phyloP scores from a whole-genome alignment of 2,797 vertebrate species.

The Amblyopsis hoosieri region DNA sequence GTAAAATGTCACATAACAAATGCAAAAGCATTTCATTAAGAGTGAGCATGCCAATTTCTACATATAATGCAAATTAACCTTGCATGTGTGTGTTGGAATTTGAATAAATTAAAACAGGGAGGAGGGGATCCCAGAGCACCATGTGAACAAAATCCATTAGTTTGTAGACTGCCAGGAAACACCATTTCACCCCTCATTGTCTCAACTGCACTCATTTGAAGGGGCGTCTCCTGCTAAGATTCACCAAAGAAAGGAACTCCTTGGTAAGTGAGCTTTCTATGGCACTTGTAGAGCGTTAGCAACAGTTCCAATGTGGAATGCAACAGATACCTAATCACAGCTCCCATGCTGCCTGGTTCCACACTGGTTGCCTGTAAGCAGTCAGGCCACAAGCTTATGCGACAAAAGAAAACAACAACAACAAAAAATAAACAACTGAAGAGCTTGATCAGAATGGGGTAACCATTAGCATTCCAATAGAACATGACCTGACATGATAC shows the following conservation, averaged over 20 bases:
- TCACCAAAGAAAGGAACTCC: conserved; percentile 15
- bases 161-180: conserved; percentile 29
- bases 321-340: conserved; percentile 39
- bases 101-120: conserved; percentile 3
- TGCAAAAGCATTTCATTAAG: not conserved
- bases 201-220: conserved; percentile 34
- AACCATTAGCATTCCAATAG: conserved; percentile 74
- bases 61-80: not conserved
- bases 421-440: conserved; percentile 3
- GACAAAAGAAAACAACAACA: conserved; percentile 26
- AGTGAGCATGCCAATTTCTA: not conserved
- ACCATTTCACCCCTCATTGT: conserved; percentile 30
- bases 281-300: conserved; percentile 14
- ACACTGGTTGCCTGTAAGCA: conserved; percentile 44
- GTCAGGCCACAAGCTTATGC: conserved; percentile 27
- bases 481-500: conserved; percentile 48
- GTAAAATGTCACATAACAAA: no score
- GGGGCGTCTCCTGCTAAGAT: conserved; percentile 1
- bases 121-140: not conserved
- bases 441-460: conserved; percentile 54
- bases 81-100: conserved; percentile 3
- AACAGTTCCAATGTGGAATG: conserved; percentile 36
- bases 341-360: conserved; percentile 35
- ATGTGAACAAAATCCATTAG: conserved; percentile 19
- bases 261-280: conserved; percentile 27